Conservation (phyloP, 2,113 vertebrate genomes). For the Genyomyrus donnyi region DNA sequence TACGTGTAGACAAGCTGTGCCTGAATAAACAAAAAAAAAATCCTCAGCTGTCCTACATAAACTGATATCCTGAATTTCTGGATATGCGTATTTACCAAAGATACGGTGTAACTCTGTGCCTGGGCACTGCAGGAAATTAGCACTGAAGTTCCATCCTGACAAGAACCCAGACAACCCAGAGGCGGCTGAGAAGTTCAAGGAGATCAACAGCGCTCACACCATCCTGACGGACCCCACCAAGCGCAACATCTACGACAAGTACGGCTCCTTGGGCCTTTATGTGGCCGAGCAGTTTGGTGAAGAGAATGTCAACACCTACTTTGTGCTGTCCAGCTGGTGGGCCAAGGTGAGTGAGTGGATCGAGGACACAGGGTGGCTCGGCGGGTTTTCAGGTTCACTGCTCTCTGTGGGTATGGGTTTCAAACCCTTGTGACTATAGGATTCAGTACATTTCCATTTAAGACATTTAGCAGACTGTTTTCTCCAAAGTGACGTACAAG, state of each 20-base stretch:
- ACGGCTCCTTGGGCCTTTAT: conserved; percentile 93
- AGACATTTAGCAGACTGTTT: neutral
- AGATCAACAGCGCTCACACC: conserved; percentile 95
- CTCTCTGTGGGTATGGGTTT: neutral
- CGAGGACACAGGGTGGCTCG: neutral
- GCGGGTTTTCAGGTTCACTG: neutral
- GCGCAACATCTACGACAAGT: conserved; percentile 96
- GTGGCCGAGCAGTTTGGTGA: conserved; percentile 98
- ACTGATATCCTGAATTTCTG: neutral
- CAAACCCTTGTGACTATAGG: neutral
- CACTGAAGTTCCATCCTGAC: conserved; percentile 94
- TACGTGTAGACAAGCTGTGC: neutral
- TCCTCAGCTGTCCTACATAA: neutral
- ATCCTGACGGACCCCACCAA: conserved; percentile 92
- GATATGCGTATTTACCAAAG: neutral
- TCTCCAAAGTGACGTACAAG: neutral
- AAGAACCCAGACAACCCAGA: conserved; percentile 98
- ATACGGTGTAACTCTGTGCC: neutral
- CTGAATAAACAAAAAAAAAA: neutral
- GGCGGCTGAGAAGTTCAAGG: conserved; percentile 93
- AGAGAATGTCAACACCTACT: conserved; percentile 98
- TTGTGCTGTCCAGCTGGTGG: conserved; percentile 98
- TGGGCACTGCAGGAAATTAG: conserved; percentile 76
- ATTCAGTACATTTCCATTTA: neutral
- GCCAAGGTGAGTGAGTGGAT: conserved; percentile 73